A percentile compares a stretch with the other conserved stretches of the same genome.
Evolutionary conservation across 2,888 invertebrate genomes (phyloP).

Genomic region (Stenodema calcarata): DNA sequence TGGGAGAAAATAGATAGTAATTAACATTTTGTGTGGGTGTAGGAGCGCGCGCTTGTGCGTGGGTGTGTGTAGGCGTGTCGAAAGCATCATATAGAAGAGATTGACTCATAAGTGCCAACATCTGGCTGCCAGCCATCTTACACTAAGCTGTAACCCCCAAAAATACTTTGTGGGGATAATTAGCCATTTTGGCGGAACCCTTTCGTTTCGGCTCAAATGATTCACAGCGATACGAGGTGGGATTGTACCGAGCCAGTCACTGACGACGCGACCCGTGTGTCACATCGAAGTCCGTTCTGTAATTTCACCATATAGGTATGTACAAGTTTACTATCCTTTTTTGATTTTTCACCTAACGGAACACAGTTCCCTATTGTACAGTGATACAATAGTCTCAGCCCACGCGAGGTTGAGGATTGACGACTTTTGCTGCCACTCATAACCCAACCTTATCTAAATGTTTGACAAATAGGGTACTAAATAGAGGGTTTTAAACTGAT

Average conservation of each 20-base stretch:
- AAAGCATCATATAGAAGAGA: not conserved
- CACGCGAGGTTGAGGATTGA: no score
- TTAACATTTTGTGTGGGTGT: not conserved
- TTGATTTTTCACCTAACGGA: no score
- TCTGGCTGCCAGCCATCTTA: not conserved
- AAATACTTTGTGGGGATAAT: constrained; percentile 24
- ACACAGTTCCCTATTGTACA: no score
- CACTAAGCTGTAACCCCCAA: constrained; percentile 21
- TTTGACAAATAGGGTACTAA: no score
- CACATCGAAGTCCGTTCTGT: not conserved
- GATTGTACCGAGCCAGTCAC: not conserved
- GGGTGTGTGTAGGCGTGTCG: not conserved
- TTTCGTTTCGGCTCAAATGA: constrained; percentile 32
- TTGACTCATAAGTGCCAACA: not conserved
- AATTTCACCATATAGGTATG: not conserved
- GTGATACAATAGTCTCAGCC: no score
- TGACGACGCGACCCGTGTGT: not conserved
- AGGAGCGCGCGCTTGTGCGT: no score
- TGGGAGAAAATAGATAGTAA: not conserved
- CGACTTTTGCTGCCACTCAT: no score
- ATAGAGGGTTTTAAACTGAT: no score
- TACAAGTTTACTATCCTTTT: not conserved
- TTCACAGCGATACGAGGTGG: not conserved
- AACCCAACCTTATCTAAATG: no score
- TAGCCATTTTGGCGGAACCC: constrained; percentile 31